Base-by-base conservation (phyloP, 2,113 vertebrate genomes). In the Sturnus vulgaris region DNA sequence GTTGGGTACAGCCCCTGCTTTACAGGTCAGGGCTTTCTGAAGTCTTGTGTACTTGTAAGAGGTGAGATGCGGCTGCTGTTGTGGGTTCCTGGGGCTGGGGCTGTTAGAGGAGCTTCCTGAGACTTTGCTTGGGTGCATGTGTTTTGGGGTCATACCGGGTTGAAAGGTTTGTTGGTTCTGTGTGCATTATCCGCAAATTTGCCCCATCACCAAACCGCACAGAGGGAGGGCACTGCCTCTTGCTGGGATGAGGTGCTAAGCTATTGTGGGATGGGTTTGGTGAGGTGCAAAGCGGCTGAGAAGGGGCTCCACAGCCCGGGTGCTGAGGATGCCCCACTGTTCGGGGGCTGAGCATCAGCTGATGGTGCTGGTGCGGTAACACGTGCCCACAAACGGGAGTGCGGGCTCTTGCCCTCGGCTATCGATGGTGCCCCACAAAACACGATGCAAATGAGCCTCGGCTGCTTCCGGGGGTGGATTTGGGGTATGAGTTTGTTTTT, bases 351-450 rank as follows among this genome's bases (percentile, higher is more conserved):
- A 56, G 69, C 47, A 3, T 18, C 39, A 8, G 22, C 28, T 2
- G 5, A 15, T 1, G 25, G 17, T 6, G 17, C n/a, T 18, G 2
- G 21, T 8, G 44, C 2, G 5, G 44, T 13, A n/a, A 22, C 24
- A 5, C 1, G 7, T 33, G 33, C 12, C 46, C 19, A 18, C 25
- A 31, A 14, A n/a, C 2, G 0, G 9, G 56, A 50, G 7, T 9
- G 64, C 0, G 1, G 60, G 24, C 12, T 57, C 20, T 11, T 7
- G 37, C 1, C 3, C 56, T 3, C 5, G 31, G 35, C 31, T 9
- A 56, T 4, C 23, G 18, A 52, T 39, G 63, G 50, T 63, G 71
- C 40, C 39, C 33, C 30, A 42, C 11, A 20, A 55, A 61, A 39
- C 55, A 9, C 11, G n/a, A 76, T 61, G 55, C 55, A 82, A 82